Percentiles rank a stretch among this genome's conserved stretches.
Conservation (phyloP, 2,113 vertebrate species). For the Oncorhynchus keta region DNA sequence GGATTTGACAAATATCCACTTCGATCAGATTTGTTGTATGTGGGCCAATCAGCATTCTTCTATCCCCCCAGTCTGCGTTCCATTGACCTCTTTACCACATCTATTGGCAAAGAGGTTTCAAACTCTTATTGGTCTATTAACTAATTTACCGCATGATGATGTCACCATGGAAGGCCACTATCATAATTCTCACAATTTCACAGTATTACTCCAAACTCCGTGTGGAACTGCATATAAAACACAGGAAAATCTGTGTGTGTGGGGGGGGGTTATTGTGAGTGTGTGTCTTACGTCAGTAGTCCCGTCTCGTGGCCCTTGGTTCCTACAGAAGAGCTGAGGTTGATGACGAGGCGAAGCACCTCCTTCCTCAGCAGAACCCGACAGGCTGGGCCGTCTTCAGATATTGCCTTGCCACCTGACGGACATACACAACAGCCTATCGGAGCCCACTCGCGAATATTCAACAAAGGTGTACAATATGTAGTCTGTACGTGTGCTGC, state of each 20-base stretch:
- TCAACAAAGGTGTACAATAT: neutral
- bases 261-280: neutral
- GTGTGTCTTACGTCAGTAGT: slow-evolving; percentile 86
- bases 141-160: no score
- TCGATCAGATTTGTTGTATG: no score
- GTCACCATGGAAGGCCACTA: no score
- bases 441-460: neutral
- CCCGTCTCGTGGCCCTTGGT: slow-evolving; percentile 98
- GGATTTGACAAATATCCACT: no score
- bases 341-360: slow-evolving; percentile 92
- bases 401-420: slow-evolving; percentile 87
- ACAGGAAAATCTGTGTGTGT: neutral
- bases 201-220: no score
- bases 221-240: no score
- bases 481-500: neutral
- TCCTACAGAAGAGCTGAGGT: slow-evolving; percentile 97
- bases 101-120: no score
- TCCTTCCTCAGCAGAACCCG: slow-evolving; percentile 93
- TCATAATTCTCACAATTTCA: no score
- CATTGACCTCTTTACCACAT: no score
- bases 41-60: no score
- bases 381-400: slow-evolving; percentile 93
- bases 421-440: neutral
- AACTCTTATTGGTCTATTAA: no score
- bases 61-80: no score